Base-by-base conservation (phyloP, 2,888 invertebrate species). In the Euspilapteryx auroguttella region DNA sequence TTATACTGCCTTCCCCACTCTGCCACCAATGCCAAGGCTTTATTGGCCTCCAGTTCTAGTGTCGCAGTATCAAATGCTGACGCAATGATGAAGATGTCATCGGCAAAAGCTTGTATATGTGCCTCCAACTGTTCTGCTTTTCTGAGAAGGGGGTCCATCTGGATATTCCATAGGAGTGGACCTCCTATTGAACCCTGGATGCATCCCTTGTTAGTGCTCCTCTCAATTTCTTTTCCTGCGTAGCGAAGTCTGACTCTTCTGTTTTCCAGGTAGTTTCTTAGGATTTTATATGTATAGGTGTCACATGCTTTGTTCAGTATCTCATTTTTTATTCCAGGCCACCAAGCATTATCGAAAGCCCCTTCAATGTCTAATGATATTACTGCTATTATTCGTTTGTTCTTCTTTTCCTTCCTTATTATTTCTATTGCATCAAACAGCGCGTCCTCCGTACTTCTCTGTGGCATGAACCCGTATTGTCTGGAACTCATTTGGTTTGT, bases 271-370 rank as follows among this genome's bases (percentile, higher is more conserved):
- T 26, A 25, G 21, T 22, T 26, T n/a, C 14, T 21, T 3, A 30
- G 17, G 12, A 24, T 9, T n/a, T 21, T 17, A 22, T 2, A 7
- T 26, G 11, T 3, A 8, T 4, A 2, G 36, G 36, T n/a, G n/a
- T n/a, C n/a, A 11, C 27, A 30, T 1, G 17, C 26, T 14, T 27
- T 31, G 1, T 12, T 5, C 5, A 14, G 25, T 1, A 38, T 21
- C n/a, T 34, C 26, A 3, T 14, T 7, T 12, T 31, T 25, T 3
- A 39, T 34, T 5, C 20, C 17, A 7, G 38, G 38, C 37, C 38
- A 38, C 38, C 36, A 40, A 4, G 38, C 37, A 23, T 32, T 31
- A 30, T 42, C 34, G 24, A 36, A 30, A 10, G 33, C 36, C 12
- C 28, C 28, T 17, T 31, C 26, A 10, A 31, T 29, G 5, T 35